Evolutionary conservation across 2,888 invertebrate species (phyloP).

Genomic region (Priocnemis perturbator): DNA sequence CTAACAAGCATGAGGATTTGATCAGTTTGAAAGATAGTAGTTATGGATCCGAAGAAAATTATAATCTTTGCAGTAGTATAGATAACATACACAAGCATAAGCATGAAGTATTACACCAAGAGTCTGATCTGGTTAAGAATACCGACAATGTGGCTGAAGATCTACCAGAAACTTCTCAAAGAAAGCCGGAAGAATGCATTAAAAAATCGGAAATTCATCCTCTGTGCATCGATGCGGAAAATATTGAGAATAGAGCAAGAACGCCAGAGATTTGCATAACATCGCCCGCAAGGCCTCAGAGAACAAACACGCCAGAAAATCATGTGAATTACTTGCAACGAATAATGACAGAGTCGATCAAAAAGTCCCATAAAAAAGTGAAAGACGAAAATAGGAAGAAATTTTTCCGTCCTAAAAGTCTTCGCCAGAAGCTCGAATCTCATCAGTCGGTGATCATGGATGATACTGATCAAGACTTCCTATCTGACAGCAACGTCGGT

Average conservation of each 20-base stretch:
- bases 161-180: background rate
- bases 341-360: conserved; percentile 64
- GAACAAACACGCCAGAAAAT: conserved; percentile 64
- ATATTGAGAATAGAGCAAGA: conserved; percentile 4
- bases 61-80: background rate
- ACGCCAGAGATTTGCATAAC: conserved; percentile 30
- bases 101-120: background rate
- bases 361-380: conserved; percentile 67
- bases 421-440: conserved; percentile 23
- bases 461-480: background rate
- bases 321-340: conserved; percentile 55
- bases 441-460: conserved; percentile 4
- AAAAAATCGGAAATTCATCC: background rate
- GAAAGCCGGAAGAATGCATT: background rate
- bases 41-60: background rate
- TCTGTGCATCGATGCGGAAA: background rate
- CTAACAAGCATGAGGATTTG: background rate
- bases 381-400: conserved; percentile 62
- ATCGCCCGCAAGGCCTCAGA: conserved; percentile 8
- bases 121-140: too few species aligned
- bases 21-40: background rate
- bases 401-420: conserved; percentile 50
- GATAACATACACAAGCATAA: background rate
- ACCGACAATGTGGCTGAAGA: background rate
- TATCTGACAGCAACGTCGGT: background rate